Percentiles rank a stretch among this genome's conserved stretches.
phyloP scores from a whole-genome alignment of 2,797 vertebrate species.

The Distichodus sexfasciatus region DNA sequence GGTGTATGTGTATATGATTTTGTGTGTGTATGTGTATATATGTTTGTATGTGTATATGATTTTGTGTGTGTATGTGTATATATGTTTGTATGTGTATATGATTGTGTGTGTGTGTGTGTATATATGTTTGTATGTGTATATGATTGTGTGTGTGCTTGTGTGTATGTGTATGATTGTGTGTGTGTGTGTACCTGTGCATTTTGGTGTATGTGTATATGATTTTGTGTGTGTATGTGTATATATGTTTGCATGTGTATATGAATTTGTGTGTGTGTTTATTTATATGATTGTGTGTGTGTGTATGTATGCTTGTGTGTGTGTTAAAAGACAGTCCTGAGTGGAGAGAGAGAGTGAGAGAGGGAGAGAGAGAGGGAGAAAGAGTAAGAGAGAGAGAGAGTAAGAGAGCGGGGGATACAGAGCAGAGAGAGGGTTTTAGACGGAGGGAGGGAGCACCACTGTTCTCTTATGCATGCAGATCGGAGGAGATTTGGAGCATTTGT shows the following conservation, averaged over 20 bases:
- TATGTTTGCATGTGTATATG: background rate
- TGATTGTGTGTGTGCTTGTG: background rate
- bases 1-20: background rate
- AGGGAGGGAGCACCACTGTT: constrained; percentile 52
- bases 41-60: background rate
- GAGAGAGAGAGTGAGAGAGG: background rate
- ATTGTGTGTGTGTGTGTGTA: background rate
- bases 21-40: background rate
- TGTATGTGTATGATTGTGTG: background rate
- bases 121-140: background rate
- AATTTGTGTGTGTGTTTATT: no score
- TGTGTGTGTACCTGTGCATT: background rate
- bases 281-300: background rate
- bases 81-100: no score
- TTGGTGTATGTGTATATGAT: background rate
- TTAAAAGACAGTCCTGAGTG: background rate
- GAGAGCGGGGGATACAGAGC: constrained; percentile 20
- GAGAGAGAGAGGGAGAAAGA: constrained; percentile 7
- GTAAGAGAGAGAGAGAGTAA: background rate
- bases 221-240: background rate
- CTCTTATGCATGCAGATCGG: constrained; percentile 65
- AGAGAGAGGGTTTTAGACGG: constrained; percentile 34
- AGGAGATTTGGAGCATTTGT: constrained; percentile 73
- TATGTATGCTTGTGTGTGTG: background rate
- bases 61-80: background rate